A percentile compares a stretch with the other conserved stretches of the same genome.
phyloP scores from a whole-genome alignment of 2,113 vertebrate genomes.

The Puma concolor region DNA sequence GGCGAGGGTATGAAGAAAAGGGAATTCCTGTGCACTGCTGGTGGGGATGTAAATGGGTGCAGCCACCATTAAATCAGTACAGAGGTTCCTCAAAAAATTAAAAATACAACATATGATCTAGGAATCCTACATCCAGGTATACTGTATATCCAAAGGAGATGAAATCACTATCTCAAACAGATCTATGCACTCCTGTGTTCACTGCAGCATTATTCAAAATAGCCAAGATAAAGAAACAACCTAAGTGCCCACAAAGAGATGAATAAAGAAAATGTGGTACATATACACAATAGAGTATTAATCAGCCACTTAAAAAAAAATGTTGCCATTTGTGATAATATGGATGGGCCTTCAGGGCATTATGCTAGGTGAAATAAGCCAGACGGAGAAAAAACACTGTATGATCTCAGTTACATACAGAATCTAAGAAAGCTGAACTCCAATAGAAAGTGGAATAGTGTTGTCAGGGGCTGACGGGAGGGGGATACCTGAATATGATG shows the following conservation, averaged over 20 bases:
- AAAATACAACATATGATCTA: neutral
- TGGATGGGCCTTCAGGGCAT: neutral
- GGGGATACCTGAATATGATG: neutral
- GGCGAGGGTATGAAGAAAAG: neutral
- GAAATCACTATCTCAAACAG: neutral
- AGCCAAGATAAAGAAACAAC: neutral
- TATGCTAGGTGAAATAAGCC: neutral
- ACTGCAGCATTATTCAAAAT: neutral
- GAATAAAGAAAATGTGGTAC: neutral
- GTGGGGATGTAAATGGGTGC: neutral
- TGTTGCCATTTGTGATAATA: neutral
- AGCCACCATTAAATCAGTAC: neutral
- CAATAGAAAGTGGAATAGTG: neutral
- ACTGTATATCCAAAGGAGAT: neutral
- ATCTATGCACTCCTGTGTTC: neutral
- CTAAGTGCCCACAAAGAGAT: neutral
- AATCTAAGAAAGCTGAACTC: neutral
- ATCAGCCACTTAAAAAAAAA: neutral
- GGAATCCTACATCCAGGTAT: neutral
- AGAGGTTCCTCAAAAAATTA: neutral
- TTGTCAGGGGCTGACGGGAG: neutral
- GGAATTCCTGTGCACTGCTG: neutral
- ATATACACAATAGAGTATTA: neutral
- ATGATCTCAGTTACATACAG: neutral
- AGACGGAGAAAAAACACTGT: neutral